A percentile compares a stretch with the other conserved stretches of the same genome.
These are phyloP conservation scores for Gavia stellata DNA, from an alignment of 2,113 vertebrate species.

Conservation along the genomic window DNA sequence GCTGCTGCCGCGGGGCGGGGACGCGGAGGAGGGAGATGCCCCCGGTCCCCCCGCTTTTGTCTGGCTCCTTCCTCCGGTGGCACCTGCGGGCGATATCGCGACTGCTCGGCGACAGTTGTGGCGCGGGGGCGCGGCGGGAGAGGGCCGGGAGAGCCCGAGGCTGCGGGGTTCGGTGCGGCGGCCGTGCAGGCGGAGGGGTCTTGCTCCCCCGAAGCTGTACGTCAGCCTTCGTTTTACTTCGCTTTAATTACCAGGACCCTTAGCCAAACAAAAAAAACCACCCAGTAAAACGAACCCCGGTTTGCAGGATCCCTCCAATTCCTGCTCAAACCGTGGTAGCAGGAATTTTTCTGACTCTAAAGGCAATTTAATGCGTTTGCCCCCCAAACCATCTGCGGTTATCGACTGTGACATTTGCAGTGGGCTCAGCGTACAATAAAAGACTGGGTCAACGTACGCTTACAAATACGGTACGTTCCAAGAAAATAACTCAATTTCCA, in stretches of 20 bases:
- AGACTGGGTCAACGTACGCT: rapidly evolving
- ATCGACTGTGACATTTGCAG: not conserved
- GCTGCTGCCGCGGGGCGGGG: not conserved
- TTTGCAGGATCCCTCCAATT: too few species aligned
- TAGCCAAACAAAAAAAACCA: not conserved
- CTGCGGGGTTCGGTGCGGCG: not conserved
- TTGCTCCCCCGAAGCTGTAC: not conserved
- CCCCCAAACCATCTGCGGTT: not conserved
- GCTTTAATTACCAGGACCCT: not conserved
- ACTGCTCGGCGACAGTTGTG: not conserved
- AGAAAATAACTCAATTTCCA: not conserved
- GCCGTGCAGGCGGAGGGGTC: too few species aligned
- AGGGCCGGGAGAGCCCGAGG: not conserved
- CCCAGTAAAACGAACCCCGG: not conserved
- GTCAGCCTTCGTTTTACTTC: not conserved
- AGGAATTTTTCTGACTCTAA: not conserved
- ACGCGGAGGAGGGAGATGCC: not conserved
- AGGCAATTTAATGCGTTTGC: not conserved
- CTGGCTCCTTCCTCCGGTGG: not conserved
- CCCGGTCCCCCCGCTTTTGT: not conserved
- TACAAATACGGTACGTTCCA: not conserved
- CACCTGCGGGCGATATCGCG: not conserved
- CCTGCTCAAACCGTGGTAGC: not conserved
- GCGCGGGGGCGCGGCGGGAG: not conserved
- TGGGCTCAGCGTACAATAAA: not conserved